phyloP scores from a whole-genome alignment of 2,888 invertebrate species.

The Drosophila helvetica region DNA sequence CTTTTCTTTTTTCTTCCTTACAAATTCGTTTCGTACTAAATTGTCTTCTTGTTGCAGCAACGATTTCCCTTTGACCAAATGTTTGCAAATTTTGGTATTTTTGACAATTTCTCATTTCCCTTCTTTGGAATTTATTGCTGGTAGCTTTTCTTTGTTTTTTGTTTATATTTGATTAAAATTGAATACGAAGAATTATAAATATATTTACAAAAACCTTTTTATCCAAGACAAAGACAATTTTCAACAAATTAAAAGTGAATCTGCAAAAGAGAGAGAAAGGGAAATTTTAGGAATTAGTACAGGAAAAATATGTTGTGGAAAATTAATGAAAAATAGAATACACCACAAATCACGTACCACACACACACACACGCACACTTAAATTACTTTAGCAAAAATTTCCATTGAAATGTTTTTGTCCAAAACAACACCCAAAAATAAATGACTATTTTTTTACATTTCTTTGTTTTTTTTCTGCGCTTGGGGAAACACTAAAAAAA shows the following conservation, averaged over 20 bases:
- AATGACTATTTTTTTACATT: constrained; percentile 19
- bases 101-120: constrained; percentile 19
- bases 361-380: constrained; percentile 17
- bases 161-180: constrained; percentile 37
- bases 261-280: constrained; percentile 58
- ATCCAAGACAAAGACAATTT: constrained; percentile 56
- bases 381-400: constrained; percentile 55
- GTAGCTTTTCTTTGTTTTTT: constrained; percentile 23
- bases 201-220: constrained; percentile 49
- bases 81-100: constrained; percentile 15
- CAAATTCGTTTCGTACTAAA: constrained; percentile 19
- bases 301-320: background rate
- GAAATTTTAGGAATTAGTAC: constrained; percentile 30
- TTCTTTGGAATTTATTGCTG: constrained; percentile 15
- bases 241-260: constrained; percentile 69
- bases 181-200: constrained; percentile 26
- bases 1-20: constrained; percentile 7
- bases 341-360: constrained; percentile 16
- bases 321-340: constrained; percentile 9
- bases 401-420: constrained; percentile 57
- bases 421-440: constrained; percentile 18
- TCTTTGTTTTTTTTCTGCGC: constrained; percentile 9
- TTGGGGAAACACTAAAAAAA: constrained; percentile 47
- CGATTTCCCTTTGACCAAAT: background rate
- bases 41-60: background rate